These are phyloP conservation scores for Gadopsis marmoratus DNA, from an alignment of 2,797 vertebrate species.

Conservation along the genomic window DNA sequence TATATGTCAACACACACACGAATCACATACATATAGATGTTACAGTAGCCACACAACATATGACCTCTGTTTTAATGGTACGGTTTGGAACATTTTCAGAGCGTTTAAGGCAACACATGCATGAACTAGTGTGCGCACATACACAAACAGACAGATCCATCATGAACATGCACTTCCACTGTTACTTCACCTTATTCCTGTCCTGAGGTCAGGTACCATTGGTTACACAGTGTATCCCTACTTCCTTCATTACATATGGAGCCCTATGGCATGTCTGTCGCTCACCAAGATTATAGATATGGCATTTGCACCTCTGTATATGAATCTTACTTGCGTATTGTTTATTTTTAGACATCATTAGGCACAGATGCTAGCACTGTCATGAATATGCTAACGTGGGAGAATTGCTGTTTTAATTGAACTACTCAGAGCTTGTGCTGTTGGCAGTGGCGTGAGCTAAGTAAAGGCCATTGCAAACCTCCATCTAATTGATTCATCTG, in stretches of 20 bases:
- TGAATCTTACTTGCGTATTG: not conserved
- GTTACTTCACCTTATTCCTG: not conserved
- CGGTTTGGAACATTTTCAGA: no score
- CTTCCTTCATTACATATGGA: no score
- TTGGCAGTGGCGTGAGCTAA: conserved; percentile 34
- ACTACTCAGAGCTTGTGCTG: not conserved
- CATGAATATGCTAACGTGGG: not conserved
- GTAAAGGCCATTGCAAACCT: conserved; percentile 34
- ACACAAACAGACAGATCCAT: no score
- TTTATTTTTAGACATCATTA: not conserved
- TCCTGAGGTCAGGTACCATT: not conserved
- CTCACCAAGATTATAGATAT: not conserved
- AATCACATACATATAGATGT: not conserved
- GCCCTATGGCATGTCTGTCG: not conserved
- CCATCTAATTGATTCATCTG: conserved; percentile 44
- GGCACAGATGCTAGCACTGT: not conserved
- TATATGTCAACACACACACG: not conserved
- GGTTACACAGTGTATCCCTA: not conserved
- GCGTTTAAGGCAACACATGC: no score
- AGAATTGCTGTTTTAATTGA: conserved; percentile 11
- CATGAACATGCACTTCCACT: not conserved
- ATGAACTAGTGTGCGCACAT: not conserved
- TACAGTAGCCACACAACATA: not conserved
- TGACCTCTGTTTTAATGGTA: not conserved
- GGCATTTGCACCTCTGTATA: not conserved